Evolutionary conservation across 2,888 invertebrate species (phyloP).

Genomic region (Drosophila suboccidentalis): DNA sequence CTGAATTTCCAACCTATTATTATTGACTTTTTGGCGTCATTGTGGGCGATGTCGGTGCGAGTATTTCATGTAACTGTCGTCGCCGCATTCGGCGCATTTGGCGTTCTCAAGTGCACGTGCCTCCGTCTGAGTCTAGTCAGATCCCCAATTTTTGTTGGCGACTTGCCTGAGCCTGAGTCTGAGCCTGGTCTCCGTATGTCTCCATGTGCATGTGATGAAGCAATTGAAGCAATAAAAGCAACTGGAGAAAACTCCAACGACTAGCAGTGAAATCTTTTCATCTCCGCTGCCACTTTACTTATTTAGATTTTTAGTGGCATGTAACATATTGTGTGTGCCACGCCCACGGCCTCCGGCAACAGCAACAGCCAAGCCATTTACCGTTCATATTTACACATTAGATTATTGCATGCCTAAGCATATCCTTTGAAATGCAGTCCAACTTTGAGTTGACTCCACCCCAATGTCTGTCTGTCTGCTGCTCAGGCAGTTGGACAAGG

Average conservation of each 20-base stretch:
- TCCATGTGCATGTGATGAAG: slow-evolving; percentile 53
- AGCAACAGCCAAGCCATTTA: slow-evolving; percentile 37
- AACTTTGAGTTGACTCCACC: slow-evolving; percentile 11
- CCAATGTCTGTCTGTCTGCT: not conserved
- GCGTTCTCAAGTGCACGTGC: slow-evolving; percentile 76
- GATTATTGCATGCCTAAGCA: slow-evolving; percentile 81
- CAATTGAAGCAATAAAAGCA: slow-evolving; percentile 66
- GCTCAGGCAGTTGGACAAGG: slow-evolving; percentile 11
- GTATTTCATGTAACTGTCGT: slow-evolving; percentile 54
- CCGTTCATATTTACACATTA: slow-evolving; percentile 80
- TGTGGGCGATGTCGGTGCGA: slow-evolving; percentile 38
- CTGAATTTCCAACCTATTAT: slow-evolving; percentile 64
- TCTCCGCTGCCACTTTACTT: slow-evolving; percentile 35
- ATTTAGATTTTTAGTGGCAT: slow-evolving; percentile 67
- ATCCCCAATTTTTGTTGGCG: slow-evolving; percentile 49
- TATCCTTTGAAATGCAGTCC: slow-evolving; percentile 49
- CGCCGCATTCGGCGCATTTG: slow-evolving; percentile 46
- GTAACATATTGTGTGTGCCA: slow-evolving; percentile 65
- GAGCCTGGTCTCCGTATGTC: not conserved
- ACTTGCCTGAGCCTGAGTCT: slow-evolving; percentile 28
- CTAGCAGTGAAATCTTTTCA: slow-evolving; percentile 43
- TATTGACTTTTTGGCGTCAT: slow-evolving; percentile 71
- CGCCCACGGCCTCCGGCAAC: slow-evolving; percentile 17
- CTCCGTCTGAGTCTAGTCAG: slow-evolving; percentile 41
- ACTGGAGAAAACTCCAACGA: slow-evolving; percentile 33